A percentile compares a stretch with the other conserved stretches of the same genome.
Conservation (phyloP, 2,797 vertebrate genomes). For the Denticeps clupeoides region DNA sequence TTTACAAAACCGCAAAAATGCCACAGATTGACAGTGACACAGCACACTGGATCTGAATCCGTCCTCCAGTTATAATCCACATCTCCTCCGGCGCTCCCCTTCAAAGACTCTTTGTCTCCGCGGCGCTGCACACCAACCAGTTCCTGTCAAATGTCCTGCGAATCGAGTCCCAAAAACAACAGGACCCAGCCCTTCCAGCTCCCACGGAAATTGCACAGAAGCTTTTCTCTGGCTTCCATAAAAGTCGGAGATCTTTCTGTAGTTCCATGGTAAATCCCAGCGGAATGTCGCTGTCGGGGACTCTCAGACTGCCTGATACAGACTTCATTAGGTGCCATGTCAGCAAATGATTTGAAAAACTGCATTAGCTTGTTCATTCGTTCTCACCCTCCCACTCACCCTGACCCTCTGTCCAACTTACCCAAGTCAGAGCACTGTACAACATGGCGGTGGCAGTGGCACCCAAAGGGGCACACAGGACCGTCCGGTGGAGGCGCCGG, state of each 20-base stretch:
- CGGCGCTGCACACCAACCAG: conserved; percentile 1
- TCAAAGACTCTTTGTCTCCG: conserved; percentile 14
- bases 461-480: conserved; percentile 75
- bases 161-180: conserved; percentile 28
- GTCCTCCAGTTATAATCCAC: conserved; percentile 11
- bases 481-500: conserved; percentile 33
- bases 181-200: conserved; percentile 20
- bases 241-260: conserved; percentile 21
- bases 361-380: neutral
- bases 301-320: too few species aligned
- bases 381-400: conserved; percentile 3
- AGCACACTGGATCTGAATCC: neutral
- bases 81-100: conserved; percentile 2
- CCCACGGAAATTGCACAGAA: conserved; percentile 29
- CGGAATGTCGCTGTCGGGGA: conserved; percentile 5
- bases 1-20: too few species aligned
- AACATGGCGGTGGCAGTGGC: conserved; percentile 75
- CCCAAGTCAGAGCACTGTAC: conserved; percentile 87
- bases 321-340: too few species aligned
- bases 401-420: conserved; percentile 43
- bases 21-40: neutral
- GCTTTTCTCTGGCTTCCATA: conserved; percentile 26
- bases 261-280: conserved; percentile 14
- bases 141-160: conserved; percentile 29
- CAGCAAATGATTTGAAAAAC: too few species aligned